Evolutionary conservation across 2,113 vertebrate genomes (phyloP).

Genomic region (Ptyas mucosa): DNA sequence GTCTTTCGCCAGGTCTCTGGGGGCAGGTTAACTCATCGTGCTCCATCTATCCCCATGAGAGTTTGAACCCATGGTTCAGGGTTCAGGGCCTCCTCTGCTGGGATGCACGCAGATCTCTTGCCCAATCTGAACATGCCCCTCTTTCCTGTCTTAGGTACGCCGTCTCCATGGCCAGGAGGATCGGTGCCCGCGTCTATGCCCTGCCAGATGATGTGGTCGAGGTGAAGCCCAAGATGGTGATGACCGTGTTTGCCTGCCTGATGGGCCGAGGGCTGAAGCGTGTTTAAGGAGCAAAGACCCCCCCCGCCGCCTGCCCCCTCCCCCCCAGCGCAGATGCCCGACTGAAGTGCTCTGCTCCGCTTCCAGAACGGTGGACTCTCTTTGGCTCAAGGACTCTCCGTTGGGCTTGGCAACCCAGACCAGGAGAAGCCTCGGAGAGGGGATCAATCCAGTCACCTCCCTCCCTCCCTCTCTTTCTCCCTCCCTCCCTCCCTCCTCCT

Average conservation of each 20-base stretch:
- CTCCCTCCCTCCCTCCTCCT: background rate
- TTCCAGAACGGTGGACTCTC: constrained; percentile 61
- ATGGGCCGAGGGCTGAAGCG: constrained; percentile 96
- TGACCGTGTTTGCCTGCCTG: constrained; percentile 95
- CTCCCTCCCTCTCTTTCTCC: background rate
- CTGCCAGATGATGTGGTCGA: constrained; percentile 90
- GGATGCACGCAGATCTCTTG: background rate
- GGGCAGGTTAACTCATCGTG: background rate
- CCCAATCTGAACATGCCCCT: background rate
- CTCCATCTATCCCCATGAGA: background rate
- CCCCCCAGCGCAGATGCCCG: constrained; percentile 61
- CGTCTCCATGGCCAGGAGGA: constrained; percentile 89
- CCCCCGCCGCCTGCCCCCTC: constrained; percentile 37
- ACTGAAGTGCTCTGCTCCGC: constrained; percentile 68
- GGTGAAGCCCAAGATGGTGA: constrained; percentile 93
- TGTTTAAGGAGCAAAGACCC: constrained; percentile 65
- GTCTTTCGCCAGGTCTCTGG: background rate
- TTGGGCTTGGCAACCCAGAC: constrained; percentile 71
- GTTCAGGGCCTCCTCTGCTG: background rate
- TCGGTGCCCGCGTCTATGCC: constrained; percentile 88
- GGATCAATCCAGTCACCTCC: constrained; percentile 52
- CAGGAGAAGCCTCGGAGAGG: constrained; percentile 57
- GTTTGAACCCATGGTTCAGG: background rate
- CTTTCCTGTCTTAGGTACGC: constrained; percentile 74
- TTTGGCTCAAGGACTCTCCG: constrained; percentile 49